Base-by-base conservation (phyloP, 2,113 vertebrate species). In the Tiliqua scincoides region DNA sequence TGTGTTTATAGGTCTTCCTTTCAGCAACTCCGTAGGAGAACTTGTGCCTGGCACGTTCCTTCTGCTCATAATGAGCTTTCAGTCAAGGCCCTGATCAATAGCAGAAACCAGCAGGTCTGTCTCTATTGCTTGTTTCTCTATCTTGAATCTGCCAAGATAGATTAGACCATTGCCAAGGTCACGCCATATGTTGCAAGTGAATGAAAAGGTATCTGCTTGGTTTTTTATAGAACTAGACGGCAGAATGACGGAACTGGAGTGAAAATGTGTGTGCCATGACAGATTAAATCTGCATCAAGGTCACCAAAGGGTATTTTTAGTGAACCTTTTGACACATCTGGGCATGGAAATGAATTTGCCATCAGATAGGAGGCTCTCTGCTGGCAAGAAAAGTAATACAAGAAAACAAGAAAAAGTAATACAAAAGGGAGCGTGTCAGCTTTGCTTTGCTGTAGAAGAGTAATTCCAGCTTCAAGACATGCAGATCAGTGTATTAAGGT, bases 81-180 rank as follows among this genome's bases (percentile, higher is more conserved):
- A 94, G 93, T 97, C 95, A 91, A 87, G 92, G 14, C 8, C 18
- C 92, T 96, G 94, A 96, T 97, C 96, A 93, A 97, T 96, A 96
- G 94, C 94, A 94, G 91, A 88, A 95, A 93, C 74, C 93, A 95
- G 95, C 96, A 92, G 92, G 61, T 95, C 96, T 95, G 94, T 94
- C 93, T 96, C 88, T 92, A 79, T 70, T 88, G 90, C 95, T 96
- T 96, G 95, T 96, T 97, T 96, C 95, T 96, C 94, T 95, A 95
- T 94, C 96, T 97, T 90, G 91, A 95, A 95, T 95, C 95, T 96
- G 95, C 95, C 96, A 95, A 83, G 94, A 95, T 89, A 96, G 94
- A 97, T 97, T 95, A 96, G 94, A 25, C 91, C 77, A 75, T 93
- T 94, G 93, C 95, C 94, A 96, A 96, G 96, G 96, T 97, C 96